Evolutionary conservation across 2,797 vertebrate genomes (phyloP).

Genomic region (Falco rusticolus): DNA sequence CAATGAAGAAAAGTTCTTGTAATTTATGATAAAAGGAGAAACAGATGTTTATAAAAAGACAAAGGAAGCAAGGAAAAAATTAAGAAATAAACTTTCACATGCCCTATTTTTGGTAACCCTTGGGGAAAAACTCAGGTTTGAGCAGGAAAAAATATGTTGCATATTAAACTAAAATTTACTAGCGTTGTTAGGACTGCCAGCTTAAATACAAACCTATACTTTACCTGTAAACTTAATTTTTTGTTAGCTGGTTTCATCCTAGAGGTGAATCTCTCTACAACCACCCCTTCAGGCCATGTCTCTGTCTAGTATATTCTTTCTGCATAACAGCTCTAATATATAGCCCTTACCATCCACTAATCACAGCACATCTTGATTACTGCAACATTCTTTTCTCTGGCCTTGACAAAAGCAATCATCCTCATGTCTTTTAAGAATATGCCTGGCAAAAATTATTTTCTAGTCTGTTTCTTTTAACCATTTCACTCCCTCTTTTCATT

Average conservation of each 20-base stretch:
- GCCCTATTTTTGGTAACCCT: not conserved
- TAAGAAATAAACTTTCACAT: not conserved
- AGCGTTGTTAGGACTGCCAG: not conserved
- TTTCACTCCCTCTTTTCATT: not conserved
- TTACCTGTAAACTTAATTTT: not conserved
- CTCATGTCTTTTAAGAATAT: constrained; percentile 19
- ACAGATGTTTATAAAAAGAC: not conserved
- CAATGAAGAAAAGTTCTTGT: not conserved
- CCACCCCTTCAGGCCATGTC: not conserved
- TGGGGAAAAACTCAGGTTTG: not conserved
- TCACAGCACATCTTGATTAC: constrained; percentile 25
- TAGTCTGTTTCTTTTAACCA: constrained; percentile 12
- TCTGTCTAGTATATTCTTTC: not conserved
- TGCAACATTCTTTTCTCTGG: constrained; percentile 27
- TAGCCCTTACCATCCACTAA: constrained; percentile 14
- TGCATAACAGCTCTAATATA: constrained; percentile 2
- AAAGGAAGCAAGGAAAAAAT: not conserved
- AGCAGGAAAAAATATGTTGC: not conserved
- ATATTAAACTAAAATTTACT: constrained; percentile 8
- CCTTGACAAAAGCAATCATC: constrained; percentile 41
- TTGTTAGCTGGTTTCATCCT: not conserved
- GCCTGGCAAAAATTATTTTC: constrained; percentile 31
- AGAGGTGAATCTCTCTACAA: not conserved
- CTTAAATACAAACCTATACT: not conserved
- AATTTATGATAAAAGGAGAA: not conserved